Evolutionary conservation across 2,797 vertebrate genomes (phyloP), one percentile per base, ranked within the genome.

Genomic region (Oreonectes daqikongensis): DNA sequence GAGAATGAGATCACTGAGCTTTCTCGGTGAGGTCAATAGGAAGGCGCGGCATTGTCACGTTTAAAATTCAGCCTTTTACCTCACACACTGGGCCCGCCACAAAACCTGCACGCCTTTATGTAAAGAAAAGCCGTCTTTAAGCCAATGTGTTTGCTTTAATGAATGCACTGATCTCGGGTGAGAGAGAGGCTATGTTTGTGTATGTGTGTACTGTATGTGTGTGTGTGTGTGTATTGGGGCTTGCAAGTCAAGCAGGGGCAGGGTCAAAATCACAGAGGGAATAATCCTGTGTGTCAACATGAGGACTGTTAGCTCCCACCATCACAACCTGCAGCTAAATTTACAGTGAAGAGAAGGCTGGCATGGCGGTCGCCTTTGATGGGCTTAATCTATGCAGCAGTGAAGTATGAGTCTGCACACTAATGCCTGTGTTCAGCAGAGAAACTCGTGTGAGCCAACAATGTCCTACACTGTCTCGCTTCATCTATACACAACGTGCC

Each of bases 1-100:
- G 83, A 88, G 90, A 92, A 92, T 92, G 88, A 92, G 90, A 93
- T 93, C 91, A 92, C 87, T 87, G 86, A 82, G 90, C 86, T 93
- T 92, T 92, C 89, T 89, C 84, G 87, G 85, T 82, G 86, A 92
- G 91, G 92, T 93, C 90, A 92, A 90, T 84, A 84, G 72, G 30
- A 86, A 91, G 87, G 84, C 86, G 84, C 88, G 86, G 83, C 85
- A 81, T 81, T 81, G 82, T 82, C 85, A 77, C 84, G 86, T 91
- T 93, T 92, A 89, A 90, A 92, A 92, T 92, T 87, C 90, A 90
- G 86, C 84, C 87, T 87, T 85, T 85, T 89, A 88, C 88, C 84
- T 81, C 81, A 61, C 65, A 89, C 86, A 88, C 89, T 85, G 87
- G 84, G 85, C 83, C 83, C 79, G 79, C 85, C 84, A 70, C 84